These are phyloP conservation scores for Bovichtus diacanthus DNA, from an alignment of 2,797 vertebrate genomes.

Conservation along the genomic window DNA sequence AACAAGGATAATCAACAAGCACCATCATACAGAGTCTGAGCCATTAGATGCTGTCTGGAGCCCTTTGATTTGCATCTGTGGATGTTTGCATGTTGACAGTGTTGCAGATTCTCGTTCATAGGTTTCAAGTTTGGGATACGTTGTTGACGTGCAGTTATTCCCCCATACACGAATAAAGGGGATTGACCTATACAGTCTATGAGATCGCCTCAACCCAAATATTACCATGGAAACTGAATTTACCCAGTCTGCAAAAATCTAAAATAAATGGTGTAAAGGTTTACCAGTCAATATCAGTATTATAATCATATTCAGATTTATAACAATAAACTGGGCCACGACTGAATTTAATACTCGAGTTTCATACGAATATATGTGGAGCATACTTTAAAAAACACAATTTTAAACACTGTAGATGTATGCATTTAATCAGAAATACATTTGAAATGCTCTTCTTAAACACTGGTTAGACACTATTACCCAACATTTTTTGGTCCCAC, in stretches of 20 bases:
- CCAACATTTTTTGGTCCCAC: background rate
- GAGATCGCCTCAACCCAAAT: background rate
- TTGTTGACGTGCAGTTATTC: slow-evolving; percentile 9
- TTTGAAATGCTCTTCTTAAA: background rate
- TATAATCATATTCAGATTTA: background rate
- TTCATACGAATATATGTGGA: background rate
- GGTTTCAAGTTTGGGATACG: slow-evolving; percentile 13
- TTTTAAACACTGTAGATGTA: background rate
- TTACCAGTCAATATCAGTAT: background rate
- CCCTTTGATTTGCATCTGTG: slow-evolving; percentile 56
- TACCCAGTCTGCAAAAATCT: background rate
- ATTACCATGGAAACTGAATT: slow-evolving; percentile 25
- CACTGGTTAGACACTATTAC: background rate
- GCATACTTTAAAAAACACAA: too few species aligned
- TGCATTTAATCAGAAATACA: background rate
- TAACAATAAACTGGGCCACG: background rate
- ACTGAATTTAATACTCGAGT: background rate
- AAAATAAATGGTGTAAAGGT: background rate
- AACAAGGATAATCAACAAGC: slow-evolving; percentile 64
- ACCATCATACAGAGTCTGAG: slow-evolving; percentile 43
- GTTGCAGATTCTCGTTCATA: background rate
- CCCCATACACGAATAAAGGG: background rate
- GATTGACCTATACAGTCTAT: too few species aligned
- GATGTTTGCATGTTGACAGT: slow-evolving; percentile 14
- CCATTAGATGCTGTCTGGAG: slow-evolving; percentile 64